These are phyloP conservation scores for Enteromius trimaculatus DNA, from an alignment of 2,797 vertebrate species.

Conservation along the genomic window DNA sequence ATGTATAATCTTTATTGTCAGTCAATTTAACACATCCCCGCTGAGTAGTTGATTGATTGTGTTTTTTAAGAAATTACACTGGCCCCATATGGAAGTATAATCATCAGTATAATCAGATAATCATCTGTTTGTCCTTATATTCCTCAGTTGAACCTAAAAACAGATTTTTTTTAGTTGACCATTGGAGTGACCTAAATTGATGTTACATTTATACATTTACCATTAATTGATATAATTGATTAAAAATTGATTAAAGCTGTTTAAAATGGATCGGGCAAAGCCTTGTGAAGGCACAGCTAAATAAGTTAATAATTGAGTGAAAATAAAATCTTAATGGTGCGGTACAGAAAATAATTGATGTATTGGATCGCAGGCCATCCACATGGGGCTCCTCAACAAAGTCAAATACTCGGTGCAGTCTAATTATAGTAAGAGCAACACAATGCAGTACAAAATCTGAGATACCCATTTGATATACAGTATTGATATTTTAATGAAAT, in stretches of 20 bases:
- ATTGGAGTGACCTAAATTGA: background rate
- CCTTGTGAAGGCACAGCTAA: background rate
- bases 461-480: background rate
- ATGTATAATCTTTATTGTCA: too few relatives aligned
- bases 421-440: background rate
- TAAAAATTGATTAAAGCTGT: background rate
- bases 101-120: too few relatives aligned
- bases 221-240: background rate
- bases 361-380: background rate
- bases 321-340: background rate
- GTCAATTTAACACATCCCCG: background rate
- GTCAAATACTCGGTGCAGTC: background rate
- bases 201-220: background rate
- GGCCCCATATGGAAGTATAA: background rate
- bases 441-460: background rate
- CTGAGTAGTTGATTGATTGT: background rate
- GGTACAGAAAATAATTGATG: background rate
- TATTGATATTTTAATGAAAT: conserved; percentile 6
- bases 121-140: background rate
- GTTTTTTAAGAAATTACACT: background rate
- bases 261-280: background rate
- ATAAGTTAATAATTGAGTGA: background rate
- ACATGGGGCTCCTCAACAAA: background rate
- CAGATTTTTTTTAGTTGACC: background rate
- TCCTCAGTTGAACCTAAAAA: background rate